phyloP scores from a whole-genome alignment of 2,797 vertebrate species.

The Lepilemur ruficaudatus region DNA sequence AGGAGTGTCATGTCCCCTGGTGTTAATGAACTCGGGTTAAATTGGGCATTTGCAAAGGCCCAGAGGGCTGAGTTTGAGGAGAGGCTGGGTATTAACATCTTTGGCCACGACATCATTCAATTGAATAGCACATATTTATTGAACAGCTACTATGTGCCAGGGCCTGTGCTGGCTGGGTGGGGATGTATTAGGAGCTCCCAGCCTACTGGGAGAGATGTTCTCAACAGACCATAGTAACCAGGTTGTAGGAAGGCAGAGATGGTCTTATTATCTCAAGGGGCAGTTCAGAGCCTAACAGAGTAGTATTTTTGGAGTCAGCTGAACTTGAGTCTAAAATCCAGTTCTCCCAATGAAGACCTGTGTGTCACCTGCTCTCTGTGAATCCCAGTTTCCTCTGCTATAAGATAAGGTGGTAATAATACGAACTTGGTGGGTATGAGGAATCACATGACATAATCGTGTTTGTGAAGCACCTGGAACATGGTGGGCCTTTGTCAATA shows the following conservation, averaged over 20 bases:
- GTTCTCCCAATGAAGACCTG: neutral
- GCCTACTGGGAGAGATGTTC: neutral
- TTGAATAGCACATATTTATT: neutral
- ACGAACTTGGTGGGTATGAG: neutral
- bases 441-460: neutral
- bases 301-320: neutral
- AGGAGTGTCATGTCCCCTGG: neutral
- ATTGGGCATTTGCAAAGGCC: neutral
- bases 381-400: neutral
- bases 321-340: neutral
- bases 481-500: rapidly evolving
- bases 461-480: neutral
- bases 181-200: neutral
- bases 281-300: neutral
- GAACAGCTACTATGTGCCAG: neutral
- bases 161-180: neutral
- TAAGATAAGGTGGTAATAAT: neutral
- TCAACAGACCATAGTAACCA: neutral
- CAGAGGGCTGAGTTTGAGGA: neutral
- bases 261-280: neutral
- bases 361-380: neutral
- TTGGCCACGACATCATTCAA: neutral
- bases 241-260: neutral
- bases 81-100: neutral
- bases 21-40: neutral